Evolutionary conservation across 2,888 invertebrate species (phyloP).

Genomic region (Xylota sylvarum): DNA sequence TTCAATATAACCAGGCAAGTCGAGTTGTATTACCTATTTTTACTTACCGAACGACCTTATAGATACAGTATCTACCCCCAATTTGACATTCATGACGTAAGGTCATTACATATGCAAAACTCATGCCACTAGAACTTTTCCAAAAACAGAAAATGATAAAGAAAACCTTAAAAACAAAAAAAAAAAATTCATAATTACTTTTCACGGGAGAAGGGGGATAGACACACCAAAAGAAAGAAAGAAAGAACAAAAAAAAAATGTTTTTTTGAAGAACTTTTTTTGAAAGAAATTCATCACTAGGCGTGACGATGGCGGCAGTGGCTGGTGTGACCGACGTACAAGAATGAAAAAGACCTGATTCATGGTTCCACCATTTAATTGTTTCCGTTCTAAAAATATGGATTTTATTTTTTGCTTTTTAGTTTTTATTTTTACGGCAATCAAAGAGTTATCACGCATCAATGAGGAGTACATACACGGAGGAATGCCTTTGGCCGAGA

Average conservation of each 20-base stretch:
- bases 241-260: background rate
- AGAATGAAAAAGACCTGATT: constrained; percentile 52
- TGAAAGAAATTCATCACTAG: constrained; percentile 32
- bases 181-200: constrained; percentile 41
- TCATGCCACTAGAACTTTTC: constrained; percentile 3
- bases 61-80: background rate
- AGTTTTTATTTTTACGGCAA: constrained; percentile 21
- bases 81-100: constrained; percentile 17
- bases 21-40: background rate
- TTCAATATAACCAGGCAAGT: background rate
- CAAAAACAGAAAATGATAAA: background rate
- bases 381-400: constrained; percentile 66
- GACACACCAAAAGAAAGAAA: constrained; percentile 1
- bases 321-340: background rate
- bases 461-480: constrained; percentile 5
- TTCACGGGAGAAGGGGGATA: background rate
- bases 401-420: constrained; percentile 22
- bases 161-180: constrained; percentile 10
- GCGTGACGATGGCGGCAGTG: constrained; percentile 16
- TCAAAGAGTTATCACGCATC: constrained; percentile 53
- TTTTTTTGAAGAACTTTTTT: constrained; percentile 9
- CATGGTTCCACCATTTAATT: constrained; percentile 44
- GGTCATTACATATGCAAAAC: constrained; percentile 32
- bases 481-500: background rate
- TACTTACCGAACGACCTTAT: constrained; percentile 20